phyloP scores from a whole-genome alignment of 2,113 vertebrate genomes.

The Hyaena hyaena region DNA sequence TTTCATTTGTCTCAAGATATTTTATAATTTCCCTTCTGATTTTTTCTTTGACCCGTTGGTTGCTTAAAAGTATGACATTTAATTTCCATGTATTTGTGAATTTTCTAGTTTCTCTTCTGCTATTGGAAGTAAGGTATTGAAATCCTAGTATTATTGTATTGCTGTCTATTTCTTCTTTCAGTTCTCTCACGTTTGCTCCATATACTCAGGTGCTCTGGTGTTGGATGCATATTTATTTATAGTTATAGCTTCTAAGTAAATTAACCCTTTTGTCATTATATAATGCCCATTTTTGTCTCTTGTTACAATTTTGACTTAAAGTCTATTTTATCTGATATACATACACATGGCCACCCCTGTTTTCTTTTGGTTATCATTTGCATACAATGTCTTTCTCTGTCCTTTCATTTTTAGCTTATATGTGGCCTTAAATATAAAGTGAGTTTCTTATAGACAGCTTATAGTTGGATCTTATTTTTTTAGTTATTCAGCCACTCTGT shows the following conservation, averaged over 20 bases:
- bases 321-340: slow-evolving; percentile 20
- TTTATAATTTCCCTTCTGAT: slow-evolving; percentile 44
- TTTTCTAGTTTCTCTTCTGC: slow-evolving; percentile 42
- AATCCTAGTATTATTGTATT: slow-evolving; percentile 1
- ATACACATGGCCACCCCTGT: background rate
- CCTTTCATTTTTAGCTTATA: background rate
- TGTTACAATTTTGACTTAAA: background rate
- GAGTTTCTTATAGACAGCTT: background rate
- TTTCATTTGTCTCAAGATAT: slow-evolving; percentile 14
- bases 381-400: background rate
- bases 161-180: background rate
- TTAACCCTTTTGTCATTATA: slow-evolving; percentile 19
- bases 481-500: background rate
- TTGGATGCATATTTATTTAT: background rate
- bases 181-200: background rate
- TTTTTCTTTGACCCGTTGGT: slow-evolving; percentile 10
- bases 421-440: background rate
- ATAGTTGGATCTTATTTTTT: slow-evolving; percentile 27
- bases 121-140: slow-evolving; percentile 12
- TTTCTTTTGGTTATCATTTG: background rate
- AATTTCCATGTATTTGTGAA: slow-evolving; percentile 37
- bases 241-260: background rate
- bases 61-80: background rate
- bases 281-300: background rate
- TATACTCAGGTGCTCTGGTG: background rate